phyloP scores from a whole-genome alignment of 2,797 vertebrate genomes.

The Myotis findleyi region DNA sequence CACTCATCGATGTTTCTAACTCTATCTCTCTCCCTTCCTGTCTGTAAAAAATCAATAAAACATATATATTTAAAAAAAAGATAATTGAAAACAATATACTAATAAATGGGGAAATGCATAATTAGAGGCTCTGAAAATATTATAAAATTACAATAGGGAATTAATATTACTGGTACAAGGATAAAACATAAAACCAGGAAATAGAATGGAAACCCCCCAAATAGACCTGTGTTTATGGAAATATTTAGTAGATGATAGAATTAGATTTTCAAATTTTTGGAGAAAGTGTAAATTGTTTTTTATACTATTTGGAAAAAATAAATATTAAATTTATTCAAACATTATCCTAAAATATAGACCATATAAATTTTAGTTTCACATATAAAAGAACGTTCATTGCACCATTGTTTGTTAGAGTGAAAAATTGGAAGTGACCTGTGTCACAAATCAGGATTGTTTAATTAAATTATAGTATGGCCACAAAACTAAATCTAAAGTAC shows the following conservation, averaged over 20 bases:
- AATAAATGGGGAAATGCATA: neutral
- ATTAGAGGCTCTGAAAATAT: neutral
- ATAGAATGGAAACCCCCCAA: neutral
- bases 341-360: neutral
- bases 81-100: neutral
- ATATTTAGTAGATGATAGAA: neutral
- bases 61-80: too few species aligned
- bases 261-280: neutral
- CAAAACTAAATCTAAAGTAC: neutral
- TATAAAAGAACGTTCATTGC: neutral
- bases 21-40: too few species aligned
- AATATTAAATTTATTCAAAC: neutral
- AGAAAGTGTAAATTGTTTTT: conserved; percentile 1
- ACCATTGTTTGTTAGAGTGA: neutral
- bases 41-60: too few species aligned
- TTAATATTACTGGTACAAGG: neutral
- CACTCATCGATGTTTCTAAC: too few species aligned
- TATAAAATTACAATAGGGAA: conserved; percentile 6
- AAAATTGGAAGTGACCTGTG: neutral
- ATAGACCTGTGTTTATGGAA: neutral
- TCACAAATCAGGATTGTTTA: conserved; percentile 7
- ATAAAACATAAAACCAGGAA: neutral
- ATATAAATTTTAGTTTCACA: neutral
- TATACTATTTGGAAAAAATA: neutral
- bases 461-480: neutral